Base-by-base conservation (phyloP, 2,113 vertebrate genomes). In the Struthio camelus region DNA sequence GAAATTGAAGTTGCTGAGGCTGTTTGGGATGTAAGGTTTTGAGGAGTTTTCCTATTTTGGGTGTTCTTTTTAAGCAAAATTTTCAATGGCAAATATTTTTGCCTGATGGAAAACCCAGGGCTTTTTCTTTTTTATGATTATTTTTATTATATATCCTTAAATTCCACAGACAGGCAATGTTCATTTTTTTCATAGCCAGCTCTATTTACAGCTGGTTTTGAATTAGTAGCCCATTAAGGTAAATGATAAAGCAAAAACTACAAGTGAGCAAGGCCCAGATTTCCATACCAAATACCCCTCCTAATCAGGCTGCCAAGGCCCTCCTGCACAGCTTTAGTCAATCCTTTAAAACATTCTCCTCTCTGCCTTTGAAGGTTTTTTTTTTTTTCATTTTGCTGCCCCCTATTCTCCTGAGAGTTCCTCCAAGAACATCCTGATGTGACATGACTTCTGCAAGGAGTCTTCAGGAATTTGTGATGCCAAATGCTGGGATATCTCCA, bases 1-100 rank as follows among this genome's bases (percentile, higher is more conserved):
- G 70, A 94, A 96, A 98, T 98, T 97, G 96, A 97, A 93, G 96
- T 94, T 93, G 94, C 85, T 92, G 89, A 93, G 89, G 34, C 87
- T 97, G 62, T 95, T 97, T 85, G 76, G 69, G 65, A 81, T 93
- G 85, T 82, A 94, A 65, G 71, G 51, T 75, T 95, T 94, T 71
- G 67, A 95, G 73, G 54, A 96, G 66, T 80, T 87, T 91, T 95
- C 81, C 91, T 85, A 12, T 91, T 94, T 20, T 32, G 85, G 15
- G 16, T 93, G 71, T 34, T 89, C n/a, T 59, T 89, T 80, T 87
- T 36, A 89, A 80, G 70, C 66, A 87, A 89, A 80, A 54, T 85
- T 95, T 96, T 94, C 94, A 71, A 82, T 78, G 82, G 79, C 80
- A 94, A 91, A 96, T 92, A 87, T 85, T 96, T 96, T 81, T 89